These are phyloP conservation scores for Pogonocichla stellata DNA, from an alignment of 2,113 vertebrate species.

Conservation along the genomic window DNA sequence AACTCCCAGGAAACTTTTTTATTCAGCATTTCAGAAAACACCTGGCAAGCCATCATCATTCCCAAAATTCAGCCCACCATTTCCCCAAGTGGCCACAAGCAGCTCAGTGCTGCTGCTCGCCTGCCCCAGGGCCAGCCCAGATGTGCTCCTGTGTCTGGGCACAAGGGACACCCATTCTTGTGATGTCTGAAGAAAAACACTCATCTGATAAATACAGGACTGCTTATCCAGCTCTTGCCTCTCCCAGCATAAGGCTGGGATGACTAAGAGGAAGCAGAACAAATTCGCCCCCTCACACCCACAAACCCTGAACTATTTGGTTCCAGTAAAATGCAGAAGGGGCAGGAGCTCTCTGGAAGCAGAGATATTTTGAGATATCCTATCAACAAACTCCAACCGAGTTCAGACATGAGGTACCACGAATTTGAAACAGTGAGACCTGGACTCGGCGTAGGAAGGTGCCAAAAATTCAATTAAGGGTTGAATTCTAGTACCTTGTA, in stretches of 20 bases:
- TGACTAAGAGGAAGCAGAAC: constrained; percentile 65
- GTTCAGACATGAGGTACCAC: neutral
- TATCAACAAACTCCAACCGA: constrained; percentile 17
- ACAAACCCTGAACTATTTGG: constrained; percentile 31
- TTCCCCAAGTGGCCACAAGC: neutral
- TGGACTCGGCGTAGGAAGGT: neutral
- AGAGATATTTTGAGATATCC: constrained; percentile 37
- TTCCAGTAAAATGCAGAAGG: constrained; percentile 16
- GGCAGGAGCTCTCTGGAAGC: neutral
- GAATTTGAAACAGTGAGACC: neutral
- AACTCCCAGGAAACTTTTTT: neutral
- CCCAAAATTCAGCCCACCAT: neutral
- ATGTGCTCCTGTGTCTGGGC: neutral
- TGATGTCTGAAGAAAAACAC: neutral
- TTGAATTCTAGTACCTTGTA: neutral
- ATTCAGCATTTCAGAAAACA: neutral
- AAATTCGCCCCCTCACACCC: constrained; percentile 56
- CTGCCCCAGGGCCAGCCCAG: neutral
- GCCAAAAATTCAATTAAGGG: constrained; percentile 13
- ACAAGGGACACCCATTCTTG: neutral
- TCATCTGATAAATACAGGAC: neutral
- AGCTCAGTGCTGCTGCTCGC: neutral
- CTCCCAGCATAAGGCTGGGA: constrained; percentile 43
- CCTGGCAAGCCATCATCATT: neutral
- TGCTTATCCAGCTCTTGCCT: constrained; percentile 3